These are phyloP conservation scores for Hippolais icterina DNA, from an alignment of 2,113 vertebrate species.

Conservation along the genomic window DNA sequence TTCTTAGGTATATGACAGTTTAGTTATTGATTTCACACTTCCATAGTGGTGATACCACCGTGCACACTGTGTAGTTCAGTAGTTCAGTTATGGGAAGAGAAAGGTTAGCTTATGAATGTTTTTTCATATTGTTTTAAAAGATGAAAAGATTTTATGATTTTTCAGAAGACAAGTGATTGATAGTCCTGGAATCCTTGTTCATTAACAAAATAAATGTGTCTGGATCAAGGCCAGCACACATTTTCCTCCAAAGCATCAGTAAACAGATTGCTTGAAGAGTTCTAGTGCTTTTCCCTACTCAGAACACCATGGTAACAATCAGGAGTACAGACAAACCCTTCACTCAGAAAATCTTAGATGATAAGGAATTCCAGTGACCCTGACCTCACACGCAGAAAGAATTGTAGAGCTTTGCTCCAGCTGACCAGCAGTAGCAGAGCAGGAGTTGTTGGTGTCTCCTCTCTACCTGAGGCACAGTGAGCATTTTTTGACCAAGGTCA, in stretches of 20 bases:
- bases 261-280: neutral
- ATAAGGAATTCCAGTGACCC: neutral
- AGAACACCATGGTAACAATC: neutral
- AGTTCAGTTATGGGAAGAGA: neutral
- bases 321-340: neutral
- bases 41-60: fast-evolving
- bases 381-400: fast-evolving
- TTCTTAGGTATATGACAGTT: neutral
- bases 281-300: neutral
- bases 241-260: neutral
- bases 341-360: neutral
- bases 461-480: neutral
- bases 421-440: neutral
- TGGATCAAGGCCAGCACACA: neutral
- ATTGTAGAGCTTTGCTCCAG: neutral
- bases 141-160: neutral
- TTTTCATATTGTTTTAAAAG: neutral
- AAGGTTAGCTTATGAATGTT: neutral
- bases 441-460: neutral
- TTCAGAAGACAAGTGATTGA: neutral
- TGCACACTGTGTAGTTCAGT: fast-evolving
- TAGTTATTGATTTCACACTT: neutral
- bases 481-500: neutral
- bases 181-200: neutral
- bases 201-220: neutral